These are phyloP conservation scores for Cylloceria caligata DNA, from an alignment of 2,888 invertebrate genomes.

Conservation along the genomic window DNA sequence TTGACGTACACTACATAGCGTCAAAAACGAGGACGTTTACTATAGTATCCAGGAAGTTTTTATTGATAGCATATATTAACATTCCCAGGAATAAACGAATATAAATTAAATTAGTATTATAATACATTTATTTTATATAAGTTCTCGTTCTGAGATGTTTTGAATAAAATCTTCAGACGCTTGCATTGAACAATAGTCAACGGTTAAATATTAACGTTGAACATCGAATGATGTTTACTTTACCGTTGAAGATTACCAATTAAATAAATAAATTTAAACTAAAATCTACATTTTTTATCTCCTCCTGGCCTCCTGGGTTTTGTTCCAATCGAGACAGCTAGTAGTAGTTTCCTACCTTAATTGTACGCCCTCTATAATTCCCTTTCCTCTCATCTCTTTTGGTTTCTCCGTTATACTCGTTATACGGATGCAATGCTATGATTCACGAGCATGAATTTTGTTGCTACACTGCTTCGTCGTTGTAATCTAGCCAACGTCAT, in stretches of 20 bases:
- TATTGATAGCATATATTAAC: not conserved
- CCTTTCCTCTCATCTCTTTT: not conserved
- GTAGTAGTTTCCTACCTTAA: not conserved
- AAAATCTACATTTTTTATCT: conserved; percentile 55
- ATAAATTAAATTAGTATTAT: not conserved
- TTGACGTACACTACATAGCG: no score
- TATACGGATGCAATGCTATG: conserved; percentile 32
- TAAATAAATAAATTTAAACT: conserved; percentile 35
- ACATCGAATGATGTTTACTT: not conserved
- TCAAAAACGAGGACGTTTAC: no score
- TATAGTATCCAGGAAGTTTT: not conserved
- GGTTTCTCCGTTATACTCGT: not conserved
- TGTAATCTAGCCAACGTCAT: conserved; percentile 61
- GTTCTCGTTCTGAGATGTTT: not conserved
- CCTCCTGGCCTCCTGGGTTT: conserved; percentile 11
- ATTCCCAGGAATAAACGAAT: not conserved
- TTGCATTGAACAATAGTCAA: not conserved
- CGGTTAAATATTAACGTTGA: not conserved
- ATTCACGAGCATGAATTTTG: not conserved
- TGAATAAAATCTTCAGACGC: not conserved
- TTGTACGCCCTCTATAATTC: not conserved
- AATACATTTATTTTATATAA: not conserved
- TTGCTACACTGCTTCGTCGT: conserved; percentile 9
- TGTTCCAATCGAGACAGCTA: conserved; percentile 9
- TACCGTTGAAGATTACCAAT: not conserved